Base-by-base conservation (phyloP, 2,113 vertebrate species). In the Alosa alosa region DNA sequence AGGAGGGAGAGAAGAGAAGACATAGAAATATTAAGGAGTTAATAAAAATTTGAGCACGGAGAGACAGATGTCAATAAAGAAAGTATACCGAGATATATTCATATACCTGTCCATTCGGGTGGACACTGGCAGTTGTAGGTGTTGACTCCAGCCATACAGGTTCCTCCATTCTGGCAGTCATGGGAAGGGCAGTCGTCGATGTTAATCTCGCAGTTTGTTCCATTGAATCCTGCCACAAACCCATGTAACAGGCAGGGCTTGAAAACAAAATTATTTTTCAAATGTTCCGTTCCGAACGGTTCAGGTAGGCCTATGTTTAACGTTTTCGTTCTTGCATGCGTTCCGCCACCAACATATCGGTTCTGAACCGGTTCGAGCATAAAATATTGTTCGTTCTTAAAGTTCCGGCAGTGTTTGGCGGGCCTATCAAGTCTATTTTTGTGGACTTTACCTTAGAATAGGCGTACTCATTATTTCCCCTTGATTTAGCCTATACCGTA, bases 91-190 rank as follows among this genome's bases (percentile, higher is more conserved):
- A 6, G 55, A 4, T 60, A 60, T 22, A 22, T 22, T 60, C 18
- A 22, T 7, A 0, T 94, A 99, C 98, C 98, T 84, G 98, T 99
- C 98, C 98, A 99, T 85, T 99, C 97, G 0, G 98, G 97, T 0
- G 97, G 96, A 83, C 98, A 99, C 91, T 97, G 97, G 91, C 98
- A 99, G 88, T 99, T 99, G 94, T 99, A 99, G 0, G 97, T 99
- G 87, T 99, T 99, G 82, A 99, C 97, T 0, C 98, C 97, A 0
- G 99, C 98, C 95, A 99, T 98, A 0, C 98, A 99, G 1, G 96
- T 94, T 0, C 97, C 98, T 45, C 97, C 97, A 1, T 99, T 98
- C 50, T 96, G 95, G 88, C 97, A 99, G 83, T 95, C 96, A 90
- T 99, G 96, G 60, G 95, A 95, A 0, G 97, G 97, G 84, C 98